Evolutionary conservation across 2,888 invertebrate species (phyloP), one percentile per base, ranked within the genome.

Genomic region (Anodontia alba): DNA sequence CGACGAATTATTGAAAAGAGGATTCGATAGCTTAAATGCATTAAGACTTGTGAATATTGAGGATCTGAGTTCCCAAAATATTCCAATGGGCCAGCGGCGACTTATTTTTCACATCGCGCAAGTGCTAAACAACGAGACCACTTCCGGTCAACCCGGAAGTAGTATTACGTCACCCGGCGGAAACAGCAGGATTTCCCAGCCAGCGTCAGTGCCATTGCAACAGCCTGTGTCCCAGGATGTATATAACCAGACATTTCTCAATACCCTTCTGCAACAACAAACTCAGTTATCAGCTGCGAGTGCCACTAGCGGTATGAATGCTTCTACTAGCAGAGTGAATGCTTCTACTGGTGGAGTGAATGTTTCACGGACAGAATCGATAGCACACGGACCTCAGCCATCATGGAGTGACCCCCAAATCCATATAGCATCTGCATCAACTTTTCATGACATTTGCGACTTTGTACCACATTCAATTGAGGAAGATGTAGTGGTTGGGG

Each of bases 371-470:
- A n/a, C n/a, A n/a, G n/a, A 26, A 12, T 26, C 20, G 5, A 46
- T 3, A 20, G n/a, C 46, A 46, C 2, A 17, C 15, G 26, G 26
- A 15, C 10, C 3, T 26, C 69, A 69, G n/a, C 69, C 69, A 26
- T 69, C 69, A 38, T 69, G 69, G 69, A 38, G n/a, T n/a, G 69
- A 69, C 43, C 69, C 69, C 1, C 69, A 69, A 23, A 43, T 69
- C 5, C 69, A 69, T 23, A 69, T 69, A 26, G 29, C 69, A 10
- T 23, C 42, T 12, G 69, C 69, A 0, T 42, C 46, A 1, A 20
- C 42, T 10, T 69, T 26, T 23, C n/a, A n/a, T 42, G 69, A 69
- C 29, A 69, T 69, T n/a, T 42, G 42, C 20, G 69, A 69, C 17
- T 69, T 69, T 42, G 69, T 69, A 1, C 46, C 38, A 1, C 10